Base-by-base conservation (phyloP, 1,140 invertebrate genomes). In the Dinoponera quadriceps region DNA sequence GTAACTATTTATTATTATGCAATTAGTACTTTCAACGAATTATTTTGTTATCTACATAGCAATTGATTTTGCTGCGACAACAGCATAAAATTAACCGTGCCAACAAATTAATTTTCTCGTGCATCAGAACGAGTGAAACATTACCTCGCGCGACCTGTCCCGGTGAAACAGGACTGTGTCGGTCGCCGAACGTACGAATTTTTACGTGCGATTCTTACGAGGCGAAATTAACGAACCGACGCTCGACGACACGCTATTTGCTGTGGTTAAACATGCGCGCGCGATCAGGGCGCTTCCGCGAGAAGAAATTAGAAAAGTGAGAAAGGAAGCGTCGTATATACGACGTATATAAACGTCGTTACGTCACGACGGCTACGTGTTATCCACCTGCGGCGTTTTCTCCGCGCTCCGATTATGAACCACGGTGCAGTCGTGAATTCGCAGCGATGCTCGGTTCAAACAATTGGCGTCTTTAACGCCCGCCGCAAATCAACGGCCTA, bases 251-350 rank as follows among this genome's bases (percentile, higher is more conserved):
- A 16, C 9, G 20, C 20, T 22, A 49, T 86, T 86, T 80, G 85
- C 84, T 29, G 60, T 48, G 55, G 59, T 59, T 87, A 80, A 77
- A 44, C 62, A 44, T 54, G 57, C 48, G 63, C 55, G 71, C 57
- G 60, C 78, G 84, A 62, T n/a, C n/a, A 83, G 85, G 86, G 18
- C 54, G 66, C 84, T 89, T 91, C 85, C 80, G 78, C 74, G 55
- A 87, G 89, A 89, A 85, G 73, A 84, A 80, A 86, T 82, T 74
- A 84, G 80, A 85, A 90, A 87, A 82, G 57, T 66, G 57, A 78
- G 85, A 85, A 90, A 86, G 77, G 55, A 65, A 20, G 38, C 68
- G 82, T 83, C 51, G 38, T 78, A 29, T 78, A 29, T 65, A 57
- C 75, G 60, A 63, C 69, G 68, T 71, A 44, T 51, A 69, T 44